phyloP scores from a whole-genome alignment of 2,113 vertebrate genomes.

The Mastomys natalensis region DNA sequence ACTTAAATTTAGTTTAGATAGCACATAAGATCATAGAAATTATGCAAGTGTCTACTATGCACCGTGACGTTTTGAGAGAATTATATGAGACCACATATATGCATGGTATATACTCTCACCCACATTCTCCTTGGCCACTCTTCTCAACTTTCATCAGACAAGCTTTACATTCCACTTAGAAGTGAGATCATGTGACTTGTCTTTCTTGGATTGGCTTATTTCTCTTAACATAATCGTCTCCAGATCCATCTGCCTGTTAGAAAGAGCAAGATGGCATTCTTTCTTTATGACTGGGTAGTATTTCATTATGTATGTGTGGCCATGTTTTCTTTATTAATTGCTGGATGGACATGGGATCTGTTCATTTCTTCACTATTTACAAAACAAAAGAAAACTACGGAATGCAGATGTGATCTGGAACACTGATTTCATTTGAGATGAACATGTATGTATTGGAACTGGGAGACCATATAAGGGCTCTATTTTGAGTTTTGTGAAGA shows the following conservation, averaged over 20 bases:
- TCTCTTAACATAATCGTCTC: background rate
- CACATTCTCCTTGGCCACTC: background rate
- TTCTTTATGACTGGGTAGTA: background rate
- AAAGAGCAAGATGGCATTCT: background rate
- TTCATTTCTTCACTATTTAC: background rate
- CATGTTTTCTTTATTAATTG: background rate
- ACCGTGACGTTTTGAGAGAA: background rate
- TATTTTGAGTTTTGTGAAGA: background rate
- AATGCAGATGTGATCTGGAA: background rate
- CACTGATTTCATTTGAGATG: background rate
- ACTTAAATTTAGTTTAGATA: background rate
- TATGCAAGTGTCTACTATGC: background rate
- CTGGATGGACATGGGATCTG: background rate
- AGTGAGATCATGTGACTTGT: background rate
- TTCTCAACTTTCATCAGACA: background rate
- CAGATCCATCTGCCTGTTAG: background rate
- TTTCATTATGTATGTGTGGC: background rate
- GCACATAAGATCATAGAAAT: no score
- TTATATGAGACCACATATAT: background rate
- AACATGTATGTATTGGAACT: background rate
- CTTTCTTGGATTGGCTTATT: background rate
- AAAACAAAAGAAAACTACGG: background rate
- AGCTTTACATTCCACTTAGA: background rate
- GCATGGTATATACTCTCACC: background rate
- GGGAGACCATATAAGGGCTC: background rate